A percentile compares a stretch with the other conserved stretches of the same genome.
These are phyloP conservation scores for Osmoderma eremita DNA, from an alignment of 2,888 invertebrate species.

Conservation along the genomic window DNA sequence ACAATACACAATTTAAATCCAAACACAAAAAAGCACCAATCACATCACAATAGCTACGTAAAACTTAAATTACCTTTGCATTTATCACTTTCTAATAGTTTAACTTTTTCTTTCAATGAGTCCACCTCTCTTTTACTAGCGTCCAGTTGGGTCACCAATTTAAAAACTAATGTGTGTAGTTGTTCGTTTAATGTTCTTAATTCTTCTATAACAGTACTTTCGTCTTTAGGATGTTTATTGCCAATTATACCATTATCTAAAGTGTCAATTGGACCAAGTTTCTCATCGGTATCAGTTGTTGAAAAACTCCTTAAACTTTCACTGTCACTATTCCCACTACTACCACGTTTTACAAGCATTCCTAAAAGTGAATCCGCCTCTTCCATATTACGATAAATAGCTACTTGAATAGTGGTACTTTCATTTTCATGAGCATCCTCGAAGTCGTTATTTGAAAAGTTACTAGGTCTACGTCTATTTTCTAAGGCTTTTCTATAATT, in stretches of 20 bases:
- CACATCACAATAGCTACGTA: neutral
- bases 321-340: slow-evolving; percentile 57
- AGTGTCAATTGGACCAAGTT: slow-evolving; percentile 49
- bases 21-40: slow-evolving; percentile 5
- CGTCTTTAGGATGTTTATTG: slow-evolving; percentile 71
- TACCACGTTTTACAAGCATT: slow-evolving; percentile 57
- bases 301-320: slow-evolving; percentile 54
- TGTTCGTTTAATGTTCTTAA: slow-evolving; percentile 73
- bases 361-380: slow-evolving; percentile 74
- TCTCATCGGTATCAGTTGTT: slow-evolving; percentile 56
- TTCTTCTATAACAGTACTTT: slow-evolving; percentile 73
- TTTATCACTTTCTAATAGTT: slow-evolving; percentile 69
- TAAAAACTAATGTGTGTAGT: slow-evolving; percentile 68
- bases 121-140: slow-evolving; percentile 73
- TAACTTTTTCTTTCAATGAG: slow-evolving; percentile 68
- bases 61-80: slow-evolving; percentile 54
- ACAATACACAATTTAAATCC: neutral
- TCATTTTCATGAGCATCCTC: slow-evolving; percentile 62
- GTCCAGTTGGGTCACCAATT: slow-evolving; percentile 72
- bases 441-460: slow-evolving; percentile 58
- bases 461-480: slow-evolving; percentile 61
- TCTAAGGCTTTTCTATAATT: slow-evolving; percentile 66
- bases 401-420: slow-evolving; percentile 65
- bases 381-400: slow-evolving; percentile 73
- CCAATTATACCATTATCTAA: slow-evolving; percentile 56